phyloP scores from a whole-genome alignment of 2,113 vertebrate genomes.

The Pseudolaguvia tuberculata region DNA sequence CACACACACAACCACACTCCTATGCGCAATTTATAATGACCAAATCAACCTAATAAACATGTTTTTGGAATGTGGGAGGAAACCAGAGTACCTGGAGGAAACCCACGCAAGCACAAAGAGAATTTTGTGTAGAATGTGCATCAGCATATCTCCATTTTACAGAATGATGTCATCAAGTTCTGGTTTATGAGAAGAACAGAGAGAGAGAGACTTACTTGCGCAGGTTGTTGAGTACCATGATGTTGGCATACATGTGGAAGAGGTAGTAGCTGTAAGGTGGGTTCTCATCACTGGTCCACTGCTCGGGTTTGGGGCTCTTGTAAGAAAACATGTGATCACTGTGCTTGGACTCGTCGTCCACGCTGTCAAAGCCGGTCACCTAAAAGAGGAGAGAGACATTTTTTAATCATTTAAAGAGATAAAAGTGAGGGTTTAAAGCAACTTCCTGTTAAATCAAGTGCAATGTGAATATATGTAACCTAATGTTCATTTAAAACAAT shows the following conservation, averaged over 20 bases:
- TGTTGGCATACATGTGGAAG: conserved; percentile 97
- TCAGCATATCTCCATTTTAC: too few species aligned
- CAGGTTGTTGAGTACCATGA: conserved; percentile 98
- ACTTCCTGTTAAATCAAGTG: not conserved
- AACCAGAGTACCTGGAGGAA: too few species aligned
- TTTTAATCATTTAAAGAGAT: too few species aligned
- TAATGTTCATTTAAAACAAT: not conserved
- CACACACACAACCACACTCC: too few species aligned
- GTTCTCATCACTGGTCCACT: conserved; percentile 85
- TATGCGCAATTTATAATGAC: too few species aligned
- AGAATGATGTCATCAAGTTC: conserved; percentile 12
- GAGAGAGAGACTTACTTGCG: conserved; percentile 74
- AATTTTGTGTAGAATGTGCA: too few species aligned
- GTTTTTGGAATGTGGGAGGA: too few species aligned
- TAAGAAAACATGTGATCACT: conserved; percentile 95
- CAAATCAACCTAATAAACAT: too few species aligned
- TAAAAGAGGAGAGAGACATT: conserved; percentile 47
- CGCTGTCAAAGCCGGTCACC: conserved; percentile 97
- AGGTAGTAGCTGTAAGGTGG: conserved; percentile 97
- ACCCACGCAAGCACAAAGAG: too few species aligned
- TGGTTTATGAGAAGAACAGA: not conserved
- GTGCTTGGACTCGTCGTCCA: conserved; percentile 97
- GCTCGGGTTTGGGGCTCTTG: conserved; percentile 88
- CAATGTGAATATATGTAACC: not conserved
- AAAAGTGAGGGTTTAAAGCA: not conserved